These are phyloP conservation scores for Cydia fagiglandana DNA, from an alignment of 1,140 invertebrate species.

Conservation along the genomic window DNA sequence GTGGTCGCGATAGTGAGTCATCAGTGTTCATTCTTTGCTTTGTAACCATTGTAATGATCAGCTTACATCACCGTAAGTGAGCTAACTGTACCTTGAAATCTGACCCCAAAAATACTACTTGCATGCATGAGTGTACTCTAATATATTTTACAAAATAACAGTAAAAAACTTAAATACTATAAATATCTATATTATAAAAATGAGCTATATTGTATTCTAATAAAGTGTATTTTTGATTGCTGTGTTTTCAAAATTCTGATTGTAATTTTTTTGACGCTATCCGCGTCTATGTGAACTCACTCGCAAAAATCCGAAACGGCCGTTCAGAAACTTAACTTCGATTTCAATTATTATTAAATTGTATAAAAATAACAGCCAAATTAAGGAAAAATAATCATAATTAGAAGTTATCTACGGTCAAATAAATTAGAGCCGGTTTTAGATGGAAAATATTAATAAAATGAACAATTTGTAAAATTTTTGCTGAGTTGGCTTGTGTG, in stretches of 20 bases:
- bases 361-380: background rate
- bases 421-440: constrained; percentile 9
- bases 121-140: constrained; percentile 17
- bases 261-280: background rate
- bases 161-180: background rate
- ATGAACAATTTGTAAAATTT: constrained; percentile 38
- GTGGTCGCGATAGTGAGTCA: constrained; percentile 19
- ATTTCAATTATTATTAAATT: background rate
- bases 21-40: constrained; percentile 24
- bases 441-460: constrained; percentile 9
- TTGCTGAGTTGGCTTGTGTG: constrained; percentile 73
- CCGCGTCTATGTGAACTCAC: background rate
- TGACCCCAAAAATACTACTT: constrained; percentile 27
- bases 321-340: constrained; percentile 7
- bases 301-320: background rate
- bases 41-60: constrained; percentile 11
- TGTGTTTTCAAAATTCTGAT: background rate
- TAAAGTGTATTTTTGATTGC: background rate
- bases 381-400: background rate
- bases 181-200: background rate
- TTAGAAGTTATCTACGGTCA: background rate
- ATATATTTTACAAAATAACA: background rate
- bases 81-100: constrained; percentile 26
- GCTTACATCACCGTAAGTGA: constrained; percentile 23
- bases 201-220: background rate